A percentile compares a stretch with the other conserved stretches of the same genome.
Evolutionary conservation across 2,797 vertebrate species (phyloP).

Genomic region (Peromyscus aztecus): DNA sequence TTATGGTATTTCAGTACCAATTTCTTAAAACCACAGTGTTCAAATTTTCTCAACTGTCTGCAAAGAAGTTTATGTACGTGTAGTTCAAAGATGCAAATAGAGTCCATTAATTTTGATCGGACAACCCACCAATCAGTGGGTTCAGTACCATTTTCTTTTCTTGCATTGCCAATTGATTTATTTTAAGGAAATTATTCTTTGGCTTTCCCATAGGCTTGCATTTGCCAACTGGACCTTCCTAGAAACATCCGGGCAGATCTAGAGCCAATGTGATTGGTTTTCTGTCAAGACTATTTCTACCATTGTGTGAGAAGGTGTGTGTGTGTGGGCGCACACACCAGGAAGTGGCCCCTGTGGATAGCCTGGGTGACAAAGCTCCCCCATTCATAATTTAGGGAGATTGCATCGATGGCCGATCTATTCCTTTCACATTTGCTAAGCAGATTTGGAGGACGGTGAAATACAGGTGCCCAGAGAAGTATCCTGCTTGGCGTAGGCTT

Average conservation of each 20-base stretch:
- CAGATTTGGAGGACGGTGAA: no score
- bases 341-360: neutral
- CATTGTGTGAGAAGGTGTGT: neutral
- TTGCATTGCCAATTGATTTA: neutral
- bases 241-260: neutral
- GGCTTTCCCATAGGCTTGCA: neutral
- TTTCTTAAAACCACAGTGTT: neutral
- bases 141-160: neutral
- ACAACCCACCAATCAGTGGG: neutral
- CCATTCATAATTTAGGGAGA: fast-evolving
- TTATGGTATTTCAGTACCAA: neutral
- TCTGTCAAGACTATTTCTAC: neutral
- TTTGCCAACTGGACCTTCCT: neutral
- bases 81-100: neutral
- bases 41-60: neutral
- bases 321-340: no score
- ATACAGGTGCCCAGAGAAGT: neutral
- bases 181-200: neutral
- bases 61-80: neutral
- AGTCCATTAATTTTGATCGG: neutral
- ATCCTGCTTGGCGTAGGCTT: neutral
- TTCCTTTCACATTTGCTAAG: neutral
- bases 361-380: neutral
- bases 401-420: neutral
- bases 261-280: fast-evolving